Base-by-base conservation (phyloP, 2,113 vertebrate genomes). In the Zosterops pallidus region DNA sequence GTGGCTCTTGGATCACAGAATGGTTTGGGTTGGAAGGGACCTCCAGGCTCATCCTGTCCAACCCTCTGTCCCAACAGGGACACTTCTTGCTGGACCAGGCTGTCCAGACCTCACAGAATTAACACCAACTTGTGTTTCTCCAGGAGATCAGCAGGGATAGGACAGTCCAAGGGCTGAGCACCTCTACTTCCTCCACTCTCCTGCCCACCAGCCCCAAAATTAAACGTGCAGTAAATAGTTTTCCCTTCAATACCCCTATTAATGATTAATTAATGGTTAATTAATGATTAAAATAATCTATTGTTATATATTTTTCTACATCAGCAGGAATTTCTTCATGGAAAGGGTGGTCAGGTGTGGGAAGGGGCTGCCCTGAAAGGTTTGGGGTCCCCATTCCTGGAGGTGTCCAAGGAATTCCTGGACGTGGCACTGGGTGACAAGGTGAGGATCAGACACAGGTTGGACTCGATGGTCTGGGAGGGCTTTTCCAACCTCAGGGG, bases 241-340 rank as follows among this genome's bases (percentile, higher is more conserved):
- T 13, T 31, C 49, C 15, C 14, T 10, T 1, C 21, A 52, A 3
- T 29, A 44, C 3, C 53, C 26, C 55, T 8, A 49, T 49, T 24
- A 49, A 49, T 14, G 47, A 49, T 49, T 49, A 47, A 46, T 21
- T 46, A 12, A 23, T 12, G 6, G 22, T 11, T 22, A 24, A 44
- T 19, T 44, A 24, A 49, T 24, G 11, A 24, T 24, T 24, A 29
- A 6, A 2, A 28, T 7, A 41, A 57, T 6, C 4, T 2, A 23
- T 1, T 2, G 11, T 63, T 33, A 2, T 1, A 0, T 2, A 2
- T 11, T 59, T 59, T 41, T 47, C 39, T 41, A 9, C 17, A 22
- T 7, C 39, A 9, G 39, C 1, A 68, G 4, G 62, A 47, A 60
- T 12, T 65, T 60, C 11, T 1, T 0, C n/a, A 2, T n/a, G 46